These are phyloP conservation scores for Platycheirus albimanus DNA, from an alignment of 2,888 invertebrate genomes.

Conservation along the genomic window DNA sequence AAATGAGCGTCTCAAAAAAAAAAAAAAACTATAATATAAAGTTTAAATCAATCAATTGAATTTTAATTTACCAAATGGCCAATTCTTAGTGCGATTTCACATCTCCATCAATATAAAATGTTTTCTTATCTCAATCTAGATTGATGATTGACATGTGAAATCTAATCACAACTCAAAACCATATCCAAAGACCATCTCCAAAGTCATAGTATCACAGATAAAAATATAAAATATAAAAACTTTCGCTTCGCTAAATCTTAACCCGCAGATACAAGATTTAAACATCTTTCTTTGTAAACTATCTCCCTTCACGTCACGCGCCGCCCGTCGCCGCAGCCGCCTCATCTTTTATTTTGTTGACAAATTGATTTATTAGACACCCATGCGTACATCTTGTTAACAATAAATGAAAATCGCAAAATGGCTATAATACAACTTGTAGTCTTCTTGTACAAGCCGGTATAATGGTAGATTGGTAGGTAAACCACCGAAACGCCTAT, in stretches of 20 bases:
- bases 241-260: conserved; percentile 19
- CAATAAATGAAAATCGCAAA: conserved; percentile 35
- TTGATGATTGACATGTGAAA: conserved; percentile 25
- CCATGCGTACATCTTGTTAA: conserved; percentile 42
- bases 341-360: conserved; percentile 27
- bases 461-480: conserved; percentile 13
- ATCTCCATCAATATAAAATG: background rate
- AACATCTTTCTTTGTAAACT: background rate
- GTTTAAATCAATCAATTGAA: conserved; percentile 10
- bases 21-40: no score
- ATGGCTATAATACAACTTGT: conserved; percentile 11
- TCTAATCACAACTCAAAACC: conserved; percentile 12
- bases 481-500: conserved; percentile 27
- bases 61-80: conserved; percentile 5
- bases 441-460: conserved; percentile 1
- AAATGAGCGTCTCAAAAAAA: no score
- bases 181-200: background rate
- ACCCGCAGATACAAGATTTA: conserved; percentile 9
- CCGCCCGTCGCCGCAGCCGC: background rate
- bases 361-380: conserved; percentile 53
- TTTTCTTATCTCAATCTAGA: background rate
- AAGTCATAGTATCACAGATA: background rate
- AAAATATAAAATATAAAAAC: conserved; percentile 6
- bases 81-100: conserved; percentile 2
- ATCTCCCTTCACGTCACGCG: background rate